Conservation (phyloP, 1,140 invertebrate genomes). For the Halyomorpha halys region DNA sequence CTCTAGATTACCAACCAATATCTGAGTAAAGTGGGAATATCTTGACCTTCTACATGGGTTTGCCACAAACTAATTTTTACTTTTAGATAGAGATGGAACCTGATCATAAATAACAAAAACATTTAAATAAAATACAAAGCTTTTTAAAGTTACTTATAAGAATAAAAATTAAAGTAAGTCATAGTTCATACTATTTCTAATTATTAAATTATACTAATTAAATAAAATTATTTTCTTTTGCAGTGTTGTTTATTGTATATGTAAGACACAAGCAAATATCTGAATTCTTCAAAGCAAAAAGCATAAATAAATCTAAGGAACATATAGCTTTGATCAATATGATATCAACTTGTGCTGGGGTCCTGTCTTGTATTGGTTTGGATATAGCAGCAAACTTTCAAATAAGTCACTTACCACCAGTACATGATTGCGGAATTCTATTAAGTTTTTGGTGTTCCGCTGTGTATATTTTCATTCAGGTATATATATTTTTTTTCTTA, state of each 20-base stretch:
- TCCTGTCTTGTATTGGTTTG: slow-evolving; percentile 19
- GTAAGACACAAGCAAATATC: slow-evolving; percentile 25
- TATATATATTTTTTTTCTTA: neutral
- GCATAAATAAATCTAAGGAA: neutral
- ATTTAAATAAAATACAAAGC: too few relatives aligned
- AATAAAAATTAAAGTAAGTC: too few relatives aligned
- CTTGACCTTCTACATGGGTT: too few relatives aligned
- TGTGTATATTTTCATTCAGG: slow-evolving; percentile 25
- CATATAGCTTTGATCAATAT: slow-evolving; percentile 17
- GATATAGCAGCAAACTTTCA: slow-evolving; percentile 27
- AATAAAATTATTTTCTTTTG: slow-evolving; percentile 7
- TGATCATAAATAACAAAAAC: too few relatives aligned
- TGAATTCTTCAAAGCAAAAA: slow-evolving; percentile 20
- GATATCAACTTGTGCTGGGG: slow-evolving; percentile 10
- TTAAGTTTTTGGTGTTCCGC: slow-evolving; percentile 21
- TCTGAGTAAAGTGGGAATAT: too few relatives aligned
- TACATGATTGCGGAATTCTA: slow-evolving; percentile 20
- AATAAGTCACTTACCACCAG: neutral
- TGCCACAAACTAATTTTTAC: too few relatives aligned
- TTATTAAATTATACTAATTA: too few relatives aligned
- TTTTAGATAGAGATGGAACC: too few relatives aligned
- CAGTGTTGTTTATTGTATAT: slow-evolving; percentile 27
- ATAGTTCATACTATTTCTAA: too few relatives aligned
- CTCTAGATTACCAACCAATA: too few relatives aligned
- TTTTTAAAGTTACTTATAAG: too few relatives aligned